Percentiles rank a stretch among this genome's conserved stretches.
Evolutionary conservation across 2,888 invertebrate genomes (phyloP).

Genomic region (Scaptomyza cyrtandrae): DNA sequence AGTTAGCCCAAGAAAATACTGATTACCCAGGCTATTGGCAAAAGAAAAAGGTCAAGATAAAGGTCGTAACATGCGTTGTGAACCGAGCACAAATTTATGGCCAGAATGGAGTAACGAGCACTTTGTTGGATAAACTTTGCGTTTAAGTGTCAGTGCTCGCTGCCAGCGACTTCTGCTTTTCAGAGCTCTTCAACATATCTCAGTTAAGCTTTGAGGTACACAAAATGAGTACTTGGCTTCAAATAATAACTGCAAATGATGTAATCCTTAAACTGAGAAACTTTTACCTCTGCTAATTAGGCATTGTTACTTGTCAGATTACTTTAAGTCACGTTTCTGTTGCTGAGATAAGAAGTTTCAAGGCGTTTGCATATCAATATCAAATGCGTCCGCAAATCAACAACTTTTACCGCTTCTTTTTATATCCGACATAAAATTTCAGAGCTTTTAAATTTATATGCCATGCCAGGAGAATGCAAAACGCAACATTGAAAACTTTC

Average conservation of each 20-base stretch:
- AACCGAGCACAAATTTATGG: constrained; percentile 17
- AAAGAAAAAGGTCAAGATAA: neutral
- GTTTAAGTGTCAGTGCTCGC: constrained; percentile 44
- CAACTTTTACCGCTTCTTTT: constrained; percentile 19
- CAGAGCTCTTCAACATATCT: constrained; percentile 28
- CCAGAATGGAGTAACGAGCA: constrained; percentile 54
- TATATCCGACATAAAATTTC: constrained; percentile 3
- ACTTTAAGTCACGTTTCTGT: neutral
- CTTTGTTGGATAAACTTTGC: constrained; percentile 70
- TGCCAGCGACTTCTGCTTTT: constrained; percentile 31
- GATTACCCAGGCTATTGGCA: constrained; percentile 43
- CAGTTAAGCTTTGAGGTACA: constrained; percentile 12
- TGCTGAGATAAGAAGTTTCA: neutral
- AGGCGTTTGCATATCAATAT: constrained; percentile 27
- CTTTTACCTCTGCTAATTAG: neutral
- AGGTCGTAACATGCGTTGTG: neutral
- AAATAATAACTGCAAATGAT: neutral
- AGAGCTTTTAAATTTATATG: constrained; percentile 17
- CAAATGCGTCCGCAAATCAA: constrained; percentile 15
- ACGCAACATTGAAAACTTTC: constrained; percentile 6
- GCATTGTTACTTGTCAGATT: neutral
- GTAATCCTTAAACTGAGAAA: neutral
- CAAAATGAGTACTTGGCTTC: neutral
- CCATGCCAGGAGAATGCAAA: neutral
- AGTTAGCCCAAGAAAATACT: constrained; percentile 41